Conservation (phyloP, 2,113 vertebrate species). For the Circaetus gallicus region DNA sequence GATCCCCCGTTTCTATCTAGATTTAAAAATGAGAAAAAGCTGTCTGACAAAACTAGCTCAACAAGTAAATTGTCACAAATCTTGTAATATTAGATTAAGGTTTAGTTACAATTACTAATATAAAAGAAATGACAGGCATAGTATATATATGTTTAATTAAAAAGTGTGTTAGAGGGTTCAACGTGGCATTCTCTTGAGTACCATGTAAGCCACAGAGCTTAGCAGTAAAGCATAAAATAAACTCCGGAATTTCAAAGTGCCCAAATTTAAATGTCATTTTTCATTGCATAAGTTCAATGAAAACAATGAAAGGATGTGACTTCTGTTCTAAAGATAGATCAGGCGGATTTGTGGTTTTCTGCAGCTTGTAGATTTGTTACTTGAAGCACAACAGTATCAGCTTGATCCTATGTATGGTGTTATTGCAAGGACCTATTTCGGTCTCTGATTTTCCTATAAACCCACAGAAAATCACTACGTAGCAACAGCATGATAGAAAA, state of each 20-base stretch:
- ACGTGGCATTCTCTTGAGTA: neutral
- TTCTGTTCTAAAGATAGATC: slow-evolving; percentile 54
- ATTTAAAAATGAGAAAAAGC: neutral
- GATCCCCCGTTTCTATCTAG: neutral
- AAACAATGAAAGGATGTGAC: slow-evolving; percentile 66
- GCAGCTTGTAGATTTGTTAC: neutral
- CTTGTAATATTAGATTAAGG: neutral
- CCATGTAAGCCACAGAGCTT: neutral
- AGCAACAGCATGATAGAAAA: neutral
- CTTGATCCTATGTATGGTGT: neutral
- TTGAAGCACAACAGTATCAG: neutral
- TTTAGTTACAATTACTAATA: neutral
- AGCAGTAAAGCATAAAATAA: neutral
- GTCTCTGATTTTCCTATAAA: neutral
- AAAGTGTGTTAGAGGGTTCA: neutral
- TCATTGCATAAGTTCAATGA: slow-evolving; percentile 31
- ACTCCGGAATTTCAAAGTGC: neutral
- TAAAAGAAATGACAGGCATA: neutral
- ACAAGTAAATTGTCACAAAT: neutral
- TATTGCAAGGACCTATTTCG: neutral
- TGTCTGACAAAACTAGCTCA: neutral
- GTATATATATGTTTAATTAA: neutral
- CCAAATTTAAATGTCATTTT: slow-evolving; percentile 36
- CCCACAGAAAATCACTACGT: neutral
- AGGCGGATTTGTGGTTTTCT: slow-evolving; percentile 32